These are phyloP conservation scores for Cyanoramphus novaezelandiae DNA, from an alignment of 2,113 vertebrate species.

Conservation along the genomic window DNA sequence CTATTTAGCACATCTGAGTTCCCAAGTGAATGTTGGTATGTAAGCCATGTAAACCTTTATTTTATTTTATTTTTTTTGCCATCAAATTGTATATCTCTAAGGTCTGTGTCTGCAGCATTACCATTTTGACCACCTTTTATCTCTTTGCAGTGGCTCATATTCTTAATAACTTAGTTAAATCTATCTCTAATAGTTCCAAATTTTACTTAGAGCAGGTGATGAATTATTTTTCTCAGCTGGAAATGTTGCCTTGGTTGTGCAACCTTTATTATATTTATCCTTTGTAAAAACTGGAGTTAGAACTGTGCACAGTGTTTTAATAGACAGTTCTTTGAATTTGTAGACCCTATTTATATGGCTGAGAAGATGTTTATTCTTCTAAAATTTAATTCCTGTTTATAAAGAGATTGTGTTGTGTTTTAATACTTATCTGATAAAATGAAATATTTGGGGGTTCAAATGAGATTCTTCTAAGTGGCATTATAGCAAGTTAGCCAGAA, in stretches of 20 bases:
- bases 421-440: not conserved
- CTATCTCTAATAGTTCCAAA: not conserved
- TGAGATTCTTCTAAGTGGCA: not conserved
- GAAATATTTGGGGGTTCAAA: not conserved
- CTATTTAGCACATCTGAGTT: constrained; percentile 44
- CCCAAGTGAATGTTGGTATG: not conserved
- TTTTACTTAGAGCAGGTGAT: not conserved
- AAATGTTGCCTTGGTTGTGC: not conserved
- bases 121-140: not conserved
- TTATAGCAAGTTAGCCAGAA: not conserved
- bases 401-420: not conserved
- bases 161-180: not conserved
- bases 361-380: not conserved
- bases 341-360: not conserved
- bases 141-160: not conserved
- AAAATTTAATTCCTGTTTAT: not conserved
- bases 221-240: not conserved
- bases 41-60: not conserved
- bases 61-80: not conserved
- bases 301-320: not conserved
- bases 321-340: not conserved
- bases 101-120: not conserved
- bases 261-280: not conserved
- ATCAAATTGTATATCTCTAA: not conserved
- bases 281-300: not conserved